Conservation (phyloP, 2,888 invertebrate genomes). For the Scaptomyza caliginosa region DNA sequence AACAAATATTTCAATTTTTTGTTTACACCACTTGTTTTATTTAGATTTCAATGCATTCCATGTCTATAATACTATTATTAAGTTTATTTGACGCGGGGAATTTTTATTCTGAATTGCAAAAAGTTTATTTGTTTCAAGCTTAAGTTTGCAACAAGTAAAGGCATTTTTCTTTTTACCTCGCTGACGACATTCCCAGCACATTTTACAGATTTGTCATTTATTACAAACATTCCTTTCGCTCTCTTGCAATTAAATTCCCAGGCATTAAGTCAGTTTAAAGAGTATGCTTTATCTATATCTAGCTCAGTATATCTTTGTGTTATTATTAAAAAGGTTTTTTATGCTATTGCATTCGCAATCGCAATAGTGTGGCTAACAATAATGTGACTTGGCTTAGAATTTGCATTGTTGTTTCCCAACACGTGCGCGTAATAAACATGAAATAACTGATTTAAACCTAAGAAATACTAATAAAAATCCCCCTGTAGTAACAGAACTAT, state of each 20-base stretch:
- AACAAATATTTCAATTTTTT: neutral
- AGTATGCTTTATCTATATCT: neutral
- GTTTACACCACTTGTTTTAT: neutral
- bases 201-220: neutral
- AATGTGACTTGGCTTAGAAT: constrained; percentile 46
- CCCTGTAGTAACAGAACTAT: too few species aligned
- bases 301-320: neutral
- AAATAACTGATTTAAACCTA: constrained; percentile 24
- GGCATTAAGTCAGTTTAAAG: neutral
- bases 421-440: constrained; percentile 33
- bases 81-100: neutral
- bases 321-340: neutral
- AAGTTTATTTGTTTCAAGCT: neutral
- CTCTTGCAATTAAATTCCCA: neutral
- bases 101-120: neutral
- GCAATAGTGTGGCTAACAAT: too few species aligned
- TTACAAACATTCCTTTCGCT: constrained; percentile 1
- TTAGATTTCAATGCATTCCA: neutral
- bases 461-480: neutral
- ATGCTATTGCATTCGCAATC: constrained; percentile 10
- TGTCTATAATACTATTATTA: neutral
- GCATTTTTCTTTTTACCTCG: neutral
- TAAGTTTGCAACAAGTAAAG: neutral
- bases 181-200: neutral
- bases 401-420: constrained; percentile 15